Conservation (phyloP, 1,140 invertebrate species). For the Pseudoatta argentina region DNA sequence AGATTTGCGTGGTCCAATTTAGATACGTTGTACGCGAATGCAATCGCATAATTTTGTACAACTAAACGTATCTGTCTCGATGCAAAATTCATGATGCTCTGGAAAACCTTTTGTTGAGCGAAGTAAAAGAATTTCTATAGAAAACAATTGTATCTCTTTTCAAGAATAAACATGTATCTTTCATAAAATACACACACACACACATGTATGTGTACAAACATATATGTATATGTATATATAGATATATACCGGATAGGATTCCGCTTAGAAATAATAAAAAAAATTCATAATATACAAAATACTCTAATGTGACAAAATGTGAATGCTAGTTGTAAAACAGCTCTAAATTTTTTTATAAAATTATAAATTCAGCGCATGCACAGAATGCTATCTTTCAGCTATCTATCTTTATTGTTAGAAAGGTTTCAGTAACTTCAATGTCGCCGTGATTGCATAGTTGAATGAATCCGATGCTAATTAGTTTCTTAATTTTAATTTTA, state of each 20-base stretch:
- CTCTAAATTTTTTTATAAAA: too few species aligned
- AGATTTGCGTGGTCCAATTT: slow-evolving; percentile 10
- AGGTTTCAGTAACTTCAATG: too few species aligned
- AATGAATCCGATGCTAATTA: slow-evolving; percentile 25
- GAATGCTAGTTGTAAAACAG: too few species aligned
- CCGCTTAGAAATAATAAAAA: too few species aligned
- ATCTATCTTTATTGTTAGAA: too few species aligned
- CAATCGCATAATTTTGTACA: slow-evolving; percentile 27
- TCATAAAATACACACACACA: too few species aligned
- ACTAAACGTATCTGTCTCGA: slow-evolving; percentile 21
- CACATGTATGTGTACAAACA: background rate
- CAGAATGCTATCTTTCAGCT: too few species aligned
- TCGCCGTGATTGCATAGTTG: background rate
- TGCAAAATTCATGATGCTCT: slow-evolving; percentile 50
- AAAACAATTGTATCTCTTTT: slow-evolving; percentile 7
- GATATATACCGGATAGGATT: too few species aligned
- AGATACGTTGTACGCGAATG: slow-evolving; percentile 14
- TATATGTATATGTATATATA: background rate
- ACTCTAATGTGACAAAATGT: too few species aligned
- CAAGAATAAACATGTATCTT: background rate
- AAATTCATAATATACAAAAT: too few species aligned
- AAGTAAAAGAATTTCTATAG: background rate
- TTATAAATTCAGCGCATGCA: too few species aligned
- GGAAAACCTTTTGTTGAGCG: background rate
- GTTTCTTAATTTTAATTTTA: slow-evolving; percentile 12